Conservation (phyloP, 2,888 invertebrate species). For the Clunio marinus region DNA sequence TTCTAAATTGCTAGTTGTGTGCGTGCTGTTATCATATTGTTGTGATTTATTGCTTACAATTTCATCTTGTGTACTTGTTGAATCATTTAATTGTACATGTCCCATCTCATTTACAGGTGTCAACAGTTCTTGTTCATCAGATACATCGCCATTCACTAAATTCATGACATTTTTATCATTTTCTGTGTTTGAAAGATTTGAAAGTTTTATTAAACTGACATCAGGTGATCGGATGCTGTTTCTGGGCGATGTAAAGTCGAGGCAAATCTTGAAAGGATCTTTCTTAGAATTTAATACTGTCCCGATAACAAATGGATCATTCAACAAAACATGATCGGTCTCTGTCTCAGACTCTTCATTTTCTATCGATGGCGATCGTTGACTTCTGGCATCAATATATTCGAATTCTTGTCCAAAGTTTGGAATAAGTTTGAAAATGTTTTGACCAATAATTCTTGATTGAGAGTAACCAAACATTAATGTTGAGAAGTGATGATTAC, state of each 20-base stretch:
- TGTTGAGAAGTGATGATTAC: conserved; percentile 64
- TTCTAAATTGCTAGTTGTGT: neutral
- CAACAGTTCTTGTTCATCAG: conserved; percentile 41
- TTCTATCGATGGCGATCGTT: conserved; percentile 54
- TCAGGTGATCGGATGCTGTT: conserved; percentile 9
- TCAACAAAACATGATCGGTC: conserved; percentile 43
- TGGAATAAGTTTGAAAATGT: conserved; percentile 57
- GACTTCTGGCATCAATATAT: conserved; percentile 52
- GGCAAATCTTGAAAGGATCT: conserved; percentile 33
- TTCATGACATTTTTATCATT: conserved; percentile 1
- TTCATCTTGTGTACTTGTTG: neutral
- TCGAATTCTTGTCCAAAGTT: conserved; percentile 60
- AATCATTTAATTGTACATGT: neutral
- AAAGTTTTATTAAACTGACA: neutral
- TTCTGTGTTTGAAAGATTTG: neutral
- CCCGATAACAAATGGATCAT: conserved; percentile 38
- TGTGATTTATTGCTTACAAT: conserved; percentile 2
- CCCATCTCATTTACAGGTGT: conserved; percentile 43
- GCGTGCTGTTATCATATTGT: neutral
- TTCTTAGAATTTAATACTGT: conserved; percentile 39
- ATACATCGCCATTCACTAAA: conserved; percentile 4
- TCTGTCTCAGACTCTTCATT: conserved; percentile 53
- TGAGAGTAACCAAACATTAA: conserved; percentile 62
- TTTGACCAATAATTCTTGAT: conserved; percentile 57
- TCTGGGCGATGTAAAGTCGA: conserved; percentile 33